Base-by-base conservation (phyloP, 1,140 invertebrate genomes). In the Forficula auricularia region DNA sequence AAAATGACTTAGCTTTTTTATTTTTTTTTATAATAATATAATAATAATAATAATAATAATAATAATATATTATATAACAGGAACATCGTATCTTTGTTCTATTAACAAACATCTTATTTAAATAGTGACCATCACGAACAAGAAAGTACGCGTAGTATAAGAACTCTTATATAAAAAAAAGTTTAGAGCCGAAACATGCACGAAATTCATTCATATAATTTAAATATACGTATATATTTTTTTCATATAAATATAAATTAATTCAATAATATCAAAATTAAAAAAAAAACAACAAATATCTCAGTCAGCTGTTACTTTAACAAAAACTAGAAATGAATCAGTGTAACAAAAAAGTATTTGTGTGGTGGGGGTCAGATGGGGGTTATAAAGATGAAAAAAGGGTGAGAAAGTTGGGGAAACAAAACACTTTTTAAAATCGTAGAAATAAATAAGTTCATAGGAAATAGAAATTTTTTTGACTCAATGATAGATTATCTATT, bases 81-180 rank as follows among this genome's bases (percentile, higher is more conserved):
- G 61, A 63, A 63, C 61, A 62, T 63, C 47, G 52, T 54, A 52
- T 59, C 54, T 58, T 57, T 60, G 57, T 59, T 59, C 54, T 54
- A 56, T 56, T 55, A 50, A 52, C 53, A 47, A 49, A 8, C 22
- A 27, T 38, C 19, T 31, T 35, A 30, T 19, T 33, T 42, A 27
- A 27, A 32, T 42, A 18, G 18, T 42, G 20, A 15, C 30, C 13
- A 15, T 42, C 31, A 32, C 27, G 10, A 42, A 31, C 40, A 42
- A 42, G 18, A 19, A 27, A 15, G 31, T n/a, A 20, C 15, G 12
- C 31, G 31, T 19, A 18, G 13, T 30, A 42, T 32, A 32, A 32
- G 30, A 42, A 19, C 18, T 42, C 31, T 32, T 27, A 27, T 27
- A n/a, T n/a, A n/a, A n/a, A 31, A 31, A 18, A 39, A 7, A 40